Percentiles rank a stretch among this genome's conserved stretches.
Conservation (phyloP, 2,113 vertebrate species). For the Pseudonaja textilis region DNA sequence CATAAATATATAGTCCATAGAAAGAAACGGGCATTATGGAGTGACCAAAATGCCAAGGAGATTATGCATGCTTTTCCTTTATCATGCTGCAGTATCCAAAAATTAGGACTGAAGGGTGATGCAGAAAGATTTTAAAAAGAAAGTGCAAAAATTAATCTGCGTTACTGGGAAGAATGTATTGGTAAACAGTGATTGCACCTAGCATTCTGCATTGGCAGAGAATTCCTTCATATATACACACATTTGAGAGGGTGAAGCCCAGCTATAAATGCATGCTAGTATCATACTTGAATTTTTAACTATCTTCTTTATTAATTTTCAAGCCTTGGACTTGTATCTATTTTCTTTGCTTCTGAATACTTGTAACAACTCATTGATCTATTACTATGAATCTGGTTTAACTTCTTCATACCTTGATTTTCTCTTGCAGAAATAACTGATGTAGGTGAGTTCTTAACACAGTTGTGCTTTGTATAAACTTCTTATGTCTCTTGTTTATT, state of each 20-base stretch:
- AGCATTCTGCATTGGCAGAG: background rate
- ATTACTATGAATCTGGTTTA: slow-evolving; percentile 47
- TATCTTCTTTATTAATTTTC: background rate
- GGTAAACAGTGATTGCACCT: background rate
- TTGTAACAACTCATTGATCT: slow-evolving; percentile 29
- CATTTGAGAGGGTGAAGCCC: background rate
- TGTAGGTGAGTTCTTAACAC: slow-evolving; percentile 74
- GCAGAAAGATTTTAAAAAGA: background rate
- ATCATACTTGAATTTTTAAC: background rate
- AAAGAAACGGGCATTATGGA: background rate
- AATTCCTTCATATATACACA: background rate
- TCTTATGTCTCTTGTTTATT: background rate
- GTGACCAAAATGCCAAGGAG: background rate
- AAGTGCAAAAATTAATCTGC: background rate
- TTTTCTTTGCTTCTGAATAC: slow-evolving; percentile 22
- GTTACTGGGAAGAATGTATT: background rate
- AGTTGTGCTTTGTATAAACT: slow-evolving; percentile 34
- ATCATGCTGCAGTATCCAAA: background rate
- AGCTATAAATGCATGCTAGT: background rate
- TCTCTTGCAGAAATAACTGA: slow-evolving; percentile 81
- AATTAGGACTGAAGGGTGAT: background rate
- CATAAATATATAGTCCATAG: background rate
- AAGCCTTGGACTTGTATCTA: background rate
- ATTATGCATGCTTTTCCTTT: background rate
- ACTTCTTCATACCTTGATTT: slow-evolving; percentile 68